Conservation (phyloP, 2,888 invertebrate species). For the Acronicta psi region DNA sequence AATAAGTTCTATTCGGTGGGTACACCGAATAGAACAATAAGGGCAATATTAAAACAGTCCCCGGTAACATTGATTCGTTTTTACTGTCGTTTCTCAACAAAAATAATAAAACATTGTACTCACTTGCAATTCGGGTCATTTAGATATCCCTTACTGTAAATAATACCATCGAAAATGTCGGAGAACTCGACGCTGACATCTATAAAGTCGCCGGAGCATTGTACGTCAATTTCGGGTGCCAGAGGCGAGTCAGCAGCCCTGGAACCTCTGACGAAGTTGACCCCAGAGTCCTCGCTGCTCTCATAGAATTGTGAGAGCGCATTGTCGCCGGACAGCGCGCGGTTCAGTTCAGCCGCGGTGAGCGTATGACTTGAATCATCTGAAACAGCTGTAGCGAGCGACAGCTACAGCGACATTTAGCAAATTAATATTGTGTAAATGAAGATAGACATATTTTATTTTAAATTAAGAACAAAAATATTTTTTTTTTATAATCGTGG, state of each 20-base stretch:
- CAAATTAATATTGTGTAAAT: not conserved
- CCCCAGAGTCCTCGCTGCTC: slow-evolving; percentile 77
- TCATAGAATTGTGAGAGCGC: slow-evolving; percentile 80
- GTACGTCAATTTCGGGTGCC: slow-evolving; percentile 89
- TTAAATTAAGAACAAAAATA: no score
- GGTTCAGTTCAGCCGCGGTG: slow-evolving; percentile 83
- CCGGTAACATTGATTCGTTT: no score
- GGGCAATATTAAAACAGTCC: no score
- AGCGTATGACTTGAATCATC: slow-evolving; percentile 75
- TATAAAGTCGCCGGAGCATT: slow-evolving; percentile 89
- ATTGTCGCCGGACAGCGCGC: slow-evolving; percentile 77
- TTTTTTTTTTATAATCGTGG: no score
- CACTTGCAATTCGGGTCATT: slow-evolving; percentile 91
- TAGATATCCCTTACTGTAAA: slow-evolving; percentile 92
- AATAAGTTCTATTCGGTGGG: no score
- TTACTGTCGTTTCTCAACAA: not conserved
- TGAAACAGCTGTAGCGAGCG: slow-evolving; percentile 87
- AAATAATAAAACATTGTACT: slow-evolving; percentile 60
- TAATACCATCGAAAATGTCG: slow-evolving; percentile 90
- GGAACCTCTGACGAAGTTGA: slow-evolving; percentile 82
- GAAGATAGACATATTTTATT: no score
- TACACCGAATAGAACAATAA: no score
- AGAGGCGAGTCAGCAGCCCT: slow-evolving; percentile 86
- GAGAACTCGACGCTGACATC: slow-evolving; percentile 91
- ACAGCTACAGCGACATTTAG: slow-evolving; percentile 75